Conservation (phyloP, 1,140 invertebrate genomes). For the Pachyrhynchus sulphureomaculatus region DNA sequence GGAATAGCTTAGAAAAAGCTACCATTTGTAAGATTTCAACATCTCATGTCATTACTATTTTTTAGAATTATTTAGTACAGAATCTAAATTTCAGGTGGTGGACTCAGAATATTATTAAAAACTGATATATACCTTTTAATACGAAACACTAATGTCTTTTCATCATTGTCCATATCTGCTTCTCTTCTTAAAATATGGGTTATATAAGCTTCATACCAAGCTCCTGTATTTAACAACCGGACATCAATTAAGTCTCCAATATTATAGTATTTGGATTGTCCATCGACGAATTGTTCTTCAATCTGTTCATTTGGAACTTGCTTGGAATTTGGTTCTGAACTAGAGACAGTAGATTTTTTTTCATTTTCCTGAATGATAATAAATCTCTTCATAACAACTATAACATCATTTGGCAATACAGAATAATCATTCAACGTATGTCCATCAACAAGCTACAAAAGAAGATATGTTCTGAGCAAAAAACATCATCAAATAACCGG, state of each 20-base stretch:
- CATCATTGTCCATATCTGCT: slow-evolving; percentile 47
- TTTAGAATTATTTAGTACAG: too few relatives aligned
- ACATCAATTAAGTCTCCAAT: slow-evolving; percentile 74
- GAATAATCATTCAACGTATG: slow-evolving; percentile 77
- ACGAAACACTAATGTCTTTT: slow-evolving; percentile 38
- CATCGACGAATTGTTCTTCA: slow-evolving; percentile 47
- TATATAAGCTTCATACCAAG: slow-evolving; percentile 68
- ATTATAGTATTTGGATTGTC: slow-evolving; percentile 60
- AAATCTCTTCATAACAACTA: slow-evolving; percentile 61
- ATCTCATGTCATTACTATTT: neutral
- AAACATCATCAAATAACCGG: too few relatives aligned
- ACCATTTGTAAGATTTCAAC: too few relatives aligned
- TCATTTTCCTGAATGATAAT: slow-evolving; percentile 30
- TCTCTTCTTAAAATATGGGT: slow-evolving; percentile 54
- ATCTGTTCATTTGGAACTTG: slow-evolving; percentile 28
- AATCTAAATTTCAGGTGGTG: too few relatives aligned
- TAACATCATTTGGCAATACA: slow-evolving; percentile 76
- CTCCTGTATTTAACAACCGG: slow-evolving; percentile 55
- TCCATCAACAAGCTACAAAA: slow-evolving; percentile 69
- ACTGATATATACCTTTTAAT: slow-evolving; percentile 29
- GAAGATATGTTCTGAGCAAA: slow-evolving; percentile 11
- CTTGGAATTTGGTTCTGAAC: slow-evolving; percentile 9
- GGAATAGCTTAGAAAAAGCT: too few relatives aligned
- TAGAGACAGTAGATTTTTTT: neutral
- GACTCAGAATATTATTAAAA: too few relatives aligned